phyloP scores from a whole-genome alignment of 2,113 vertebrate genomes.

The Oryctolagus cuniculus region mOryCun1.1 NC_091434.1:21544501-21545000 shows the following conservation, averaged over 20 bases:
- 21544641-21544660: not conserved
- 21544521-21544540: not conserved
- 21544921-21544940: not conserved
- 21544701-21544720: not conserved
- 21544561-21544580: not conserved
- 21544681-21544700: not conserved
- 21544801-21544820: not conserved
- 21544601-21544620: not conserved
- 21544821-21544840: not conserved
- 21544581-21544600: not conserved
- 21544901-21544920: not conserved
- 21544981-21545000: not conserved
- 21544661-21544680: not conserved
- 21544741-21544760: too few relatives aligned
- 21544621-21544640: not conserved
- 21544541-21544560: not conserved
- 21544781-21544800: not conserved
- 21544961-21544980: not conserved
- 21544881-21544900: not conserved
- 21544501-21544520: not conserved
- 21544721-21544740: not conserved
- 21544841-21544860: not conserved
- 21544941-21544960: not conserved
- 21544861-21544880: constrained; percentile 37
- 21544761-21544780: fast-evolving